Base-by-base conservation (phyloP, 2,797 vertebrate species). In the Girardinus metallicus region DNA sequence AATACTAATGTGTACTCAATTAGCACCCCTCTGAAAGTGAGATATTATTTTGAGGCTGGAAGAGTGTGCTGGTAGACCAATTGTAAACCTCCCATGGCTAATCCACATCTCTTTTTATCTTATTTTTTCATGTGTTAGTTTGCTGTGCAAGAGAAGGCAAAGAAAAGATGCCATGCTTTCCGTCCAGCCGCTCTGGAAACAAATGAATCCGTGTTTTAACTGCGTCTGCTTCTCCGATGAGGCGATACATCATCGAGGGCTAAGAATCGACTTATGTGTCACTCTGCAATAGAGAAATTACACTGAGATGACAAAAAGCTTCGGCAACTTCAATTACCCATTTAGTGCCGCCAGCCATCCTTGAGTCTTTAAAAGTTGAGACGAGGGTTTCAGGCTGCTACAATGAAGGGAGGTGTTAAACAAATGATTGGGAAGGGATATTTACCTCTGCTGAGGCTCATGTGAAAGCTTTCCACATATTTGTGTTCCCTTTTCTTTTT, bases 201-300 rank as follows among this genome's bases (percentile, higher is more conserved):
- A 89, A 93, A 95, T 92, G 74, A 93, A 89, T 90, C 83, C 15
- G 71, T 88, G 92, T 92, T 88, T 92, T 90, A 87, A 89, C 79
- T 78, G 85, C 62, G 76, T 89, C 86, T 82, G 77, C 46, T 53
- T 83, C 80, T 16, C 57, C 87, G 91, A 95, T 94, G 90, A 92
- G 90, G 86, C 84, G 51, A 95, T 95, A 90, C 79, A 87, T 95
- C 95, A 94, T 91, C 41, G 55, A 55, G 81, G 74, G 86, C 86
- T 82, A 79, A 86, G 85, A 88, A 95, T 94, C 86, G 94, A 95
- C 93, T 90, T 78, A 46, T 26, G 82, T 91, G 95, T 93, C 94
- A 89, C 83, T 91, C 88, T 91, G 87, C 84, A 81, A 94, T 92
- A 88, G 92, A 95, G 94, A 95, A 95, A 95, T 95, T 94, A 95